These are phyloP conservation scores for Acronicta leporina DNA, from an alignment of 2,888 invertebrate species.

Conservation along the genomic window DNA sequence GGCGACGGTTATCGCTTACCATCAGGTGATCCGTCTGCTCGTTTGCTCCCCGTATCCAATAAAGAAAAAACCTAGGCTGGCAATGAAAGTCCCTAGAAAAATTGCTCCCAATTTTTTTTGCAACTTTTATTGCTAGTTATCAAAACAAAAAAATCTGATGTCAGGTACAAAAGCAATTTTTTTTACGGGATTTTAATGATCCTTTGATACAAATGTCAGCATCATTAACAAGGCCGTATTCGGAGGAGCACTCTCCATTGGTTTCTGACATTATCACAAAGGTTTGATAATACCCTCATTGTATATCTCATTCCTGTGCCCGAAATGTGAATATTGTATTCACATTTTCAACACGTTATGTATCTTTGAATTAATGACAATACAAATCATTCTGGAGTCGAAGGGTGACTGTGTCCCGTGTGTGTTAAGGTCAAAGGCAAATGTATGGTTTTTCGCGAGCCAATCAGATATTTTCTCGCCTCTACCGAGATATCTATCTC, in stretches of 20 bases:
- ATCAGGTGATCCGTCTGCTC: too few species aligned
- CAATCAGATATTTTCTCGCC: too few species aligned
- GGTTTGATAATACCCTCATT: constrained; percentile 26
- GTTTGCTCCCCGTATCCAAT: too few species aligned
- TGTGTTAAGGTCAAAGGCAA: too few species aligned
- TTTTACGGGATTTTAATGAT: constrained; percentile 1
- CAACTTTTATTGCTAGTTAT: background rate
- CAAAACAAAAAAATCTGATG: background rate
- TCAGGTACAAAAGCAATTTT: background rate
- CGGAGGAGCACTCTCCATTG: constrained; percentile 25
- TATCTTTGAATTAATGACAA: background rate
- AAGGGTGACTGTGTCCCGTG: too few species aligned
- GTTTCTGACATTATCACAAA: constrained; percentile 19
- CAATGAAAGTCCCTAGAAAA: too few species aligned
- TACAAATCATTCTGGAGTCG: background rate
- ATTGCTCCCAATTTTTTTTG: too few species aligned
- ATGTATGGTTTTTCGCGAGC: too few species aligned
- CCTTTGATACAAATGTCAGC: constrained; percentile 25
- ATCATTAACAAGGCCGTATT: constrained; percentile 29
- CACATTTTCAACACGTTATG: background rate
- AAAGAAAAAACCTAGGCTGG: too few species aligned
- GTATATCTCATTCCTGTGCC: constrained; percentile 3
- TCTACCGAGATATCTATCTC: too few species aligned
- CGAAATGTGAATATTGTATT: constrained; percentile 6
- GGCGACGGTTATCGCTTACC: too few species aligned